phyloP scores from a whole-genome alignment of 2,113 vertebrate genomes.

The Vireo altiloquus region DNA sequence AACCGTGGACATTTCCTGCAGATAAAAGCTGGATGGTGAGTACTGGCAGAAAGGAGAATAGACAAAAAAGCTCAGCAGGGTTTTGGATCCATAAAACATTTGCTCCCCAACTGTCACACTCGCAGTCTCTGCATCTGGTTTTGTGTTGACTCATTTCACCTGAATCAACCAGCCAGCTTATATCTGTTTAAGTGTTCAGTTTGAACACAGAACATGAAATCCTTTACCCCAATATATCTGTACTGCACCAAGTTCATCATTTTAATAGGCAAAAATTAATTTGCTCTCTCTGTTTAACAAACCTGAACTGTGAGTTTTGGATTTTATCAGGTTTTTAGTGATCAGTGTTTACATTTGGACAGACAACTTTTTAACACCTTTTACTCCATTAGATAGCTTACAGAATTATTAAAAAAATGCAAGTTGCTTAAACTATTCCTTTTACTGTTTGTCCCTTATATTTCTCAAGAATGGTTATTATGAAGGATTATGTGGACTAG shows the following conservation, averaged over 20 bases:
- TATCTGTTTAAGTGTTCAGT: constrained; percentile 32
- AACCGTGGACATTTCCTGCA: background rate
- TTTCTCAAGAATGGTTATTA: background rate
- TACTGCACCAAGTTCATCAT: background rate
- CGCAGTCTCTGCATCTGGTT: constrained; percentile 64
- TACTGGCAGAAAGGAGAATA: constrained; percentile 5
- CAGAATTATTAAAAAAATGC: background rate
- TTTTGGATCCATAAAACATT: constrained; percentile 61
- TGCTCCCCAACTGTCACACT: constrained; percentile 63
- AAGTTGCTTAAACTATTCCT: background rate
- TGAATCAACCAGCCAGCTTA: constrained; percentile 47
- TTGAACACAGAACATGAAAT: constrained; percentile 29
- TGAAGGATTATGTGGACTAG: background rate
- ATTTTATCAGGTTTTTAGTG: background rate
- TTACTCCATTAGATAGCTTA: background rate
- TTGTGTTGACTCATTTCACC: constrained; percentile 66
- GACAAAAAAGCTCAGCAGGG: constrained; percentile 64
- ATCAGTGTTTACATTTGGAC: background rate
- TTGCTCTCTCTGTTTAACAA: background rate
- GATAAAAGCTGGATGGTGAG: constrained; percentile 6
- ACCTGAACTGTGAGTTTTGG: background rate
- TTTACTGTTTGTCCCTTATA: background rate
- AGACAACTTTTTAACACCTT: background rate
- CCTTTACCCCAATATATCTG: background rate
- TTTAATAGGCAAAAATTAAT: background rate